Base-by-base conservation (phyloP, 1,140 invertebrate species). In the Aphaenogaster ashmeadi region DNA sequence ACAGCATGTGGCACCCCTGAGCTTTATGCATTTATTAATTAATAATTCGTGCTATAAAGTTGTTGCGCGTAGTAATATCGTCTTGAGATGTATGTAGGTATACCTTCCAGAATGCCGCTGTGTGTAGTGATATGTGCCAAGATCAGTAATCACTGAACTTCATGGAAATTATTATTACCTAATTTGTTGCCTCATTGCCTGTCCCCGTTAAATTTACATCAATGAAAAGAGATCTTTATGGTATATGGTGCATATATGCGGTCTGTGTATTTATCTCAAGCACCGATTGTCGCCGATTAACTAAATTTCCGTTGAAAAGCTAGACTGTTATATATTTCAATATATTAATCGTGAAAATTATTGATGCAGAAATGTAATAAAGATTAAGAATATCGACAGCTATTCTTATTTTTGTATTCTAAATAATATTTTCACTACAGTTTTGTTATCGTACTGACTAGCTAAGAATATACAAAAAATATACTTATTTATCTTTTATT, bases 1-100 rank as follows among this genome's bases (percentile, higher is more conserved):
- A 44, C 66, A 33, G 15, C 79, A 66, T 44, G 47, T 5, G 27
- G 5, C 41, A 44, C 11, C 38, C 21, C 18, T 4, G 44, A 50
- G 41, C 75, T 47, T 78, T 64, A 62, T 27, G 27, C 36, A 27
- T 79, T 60, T 64, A 64, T 52, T 64, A 66, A 79, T 79, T 79
- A 79, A 79, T 64, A 66, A 66, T 64, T 79, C n/a, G 11, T 21
- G 33, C 64, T 36, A 50, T 36, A 11, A 79, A 38, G 58, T 15
- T 50, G 27, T 79, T 38, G 18, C 60, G 44, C 18, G 44, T 9
- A 56, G 21, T 56, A 56, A n/a, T 44, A 36, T 75, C 52, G 5
- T 58, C 52, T 41, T 58, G 72, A 74, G 33, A n/a, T 9, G 2
- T 52, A 41, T 1, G 18, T 54, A 13, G 9, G 5, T 21, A 11